Evolutionary conservation across 2,888 invertebrate species (phyloP).

Genomic region (Protodeltote pygarga): DNA sequence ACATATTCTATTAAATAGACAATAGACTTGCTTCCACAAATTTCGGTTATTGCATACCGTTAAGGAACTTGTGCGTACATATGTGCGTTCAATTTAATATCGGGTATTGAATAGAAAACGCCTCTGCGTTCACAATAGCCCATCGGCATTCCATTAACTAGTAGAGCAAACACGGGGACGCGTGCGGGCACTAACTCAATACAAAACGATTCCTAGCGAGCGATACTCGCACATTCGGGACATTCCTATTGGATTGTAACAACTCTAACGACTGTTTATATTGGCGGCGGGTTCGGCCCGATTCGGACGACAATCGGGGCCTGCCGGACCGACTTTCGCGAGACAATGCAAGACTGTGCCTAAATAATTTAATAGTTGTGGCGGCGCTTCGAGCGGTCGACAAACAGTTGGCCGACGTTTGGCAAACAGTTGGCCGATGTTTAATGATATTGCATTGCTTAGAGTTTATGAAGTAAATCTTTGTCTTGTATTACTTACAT

Average conservation of each 20-base stretch:
- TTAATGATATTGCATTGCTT: constrained; percentile 41
- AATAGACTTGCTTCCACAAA: constrained; percentile 49
- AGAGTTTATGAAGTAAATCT: constrained; percentile 45
- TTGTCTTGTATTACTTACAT: constrained; percentile 45
- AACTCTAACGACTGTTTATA: constrained; percentile 82
- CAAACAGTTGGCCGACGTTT: constrained; percentile 64
- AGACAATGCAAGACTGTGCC: constrained; percentile 80
- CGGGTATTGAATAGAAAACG: constrained; percentile 77
- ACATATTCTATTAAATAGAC: constrained; percentile 31
- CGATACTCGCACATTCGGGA: constrained; percentile 74
- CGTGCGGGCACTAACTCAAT: constrained; percentile 76
- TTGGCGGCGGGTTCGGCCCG: constrained; percentile 63
- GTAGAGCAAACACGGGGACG: constrained; percentile 77
- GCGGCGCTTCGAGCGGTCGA: constrained; percentile 67
- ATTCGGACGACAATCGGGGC: constrained; percentile 55
- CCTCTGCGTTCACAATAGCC: constrained; percentile 75
- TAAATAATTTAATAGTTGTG: constrained; percentile 84
- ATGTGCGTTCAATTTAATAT: constrained; percentile 73
- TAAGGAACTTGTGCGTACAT: constrained; percentile 64
- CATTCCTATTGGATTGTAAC: constrained; percentile 67
- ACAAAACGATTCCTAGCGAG: constrained; percentile 74
- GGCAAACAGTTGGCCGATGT: constrained; percentile 64
- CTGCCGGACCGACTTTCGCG: constrained; percentile 71
- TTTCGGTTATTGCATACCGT: constrained; percentile 62
- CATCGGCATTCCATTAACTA: constrained; percentile 84